Conservation (phyloP, 2,113 vertebrate genomes). For the Scomber scombrus region DNA sequence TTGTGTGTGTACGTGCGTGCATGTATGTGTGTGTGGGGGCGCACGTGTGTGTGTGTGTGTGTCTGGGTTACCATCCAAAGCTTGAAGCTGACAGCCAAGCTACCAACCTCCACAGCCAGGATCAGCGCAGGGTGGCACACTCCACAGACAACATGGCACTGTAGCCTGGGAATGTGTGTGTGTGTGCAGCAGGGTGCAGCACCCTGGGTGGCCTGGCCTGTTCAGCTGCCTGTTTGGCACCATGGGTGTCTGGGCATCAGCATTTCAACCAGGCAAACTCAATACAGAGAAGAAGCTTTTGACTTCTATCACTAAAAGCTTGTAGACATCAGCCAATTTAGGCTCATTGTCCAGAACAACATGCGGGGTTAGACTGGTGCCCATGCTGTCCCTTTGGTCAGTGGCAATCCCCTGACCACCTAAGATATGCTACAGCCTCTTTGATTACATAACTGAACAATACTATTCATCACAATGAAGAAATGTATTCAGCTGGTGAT, state of each 20-base stretch:
- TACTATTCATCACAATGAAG: background rate
- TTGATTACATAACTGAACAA: background rate
- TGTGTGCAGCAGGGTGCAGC: constrained; percentile 50
- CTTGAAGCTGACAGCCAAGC: constrained; percentile 45
- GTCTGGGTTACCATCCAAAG: constrained; percentile 45
- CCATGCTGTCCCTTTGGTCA: background rate
- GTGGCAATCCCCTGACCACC: background rate
- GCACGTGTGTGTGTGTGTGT: constrained; percentile 7
- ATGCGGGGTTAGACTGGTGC: background rate
- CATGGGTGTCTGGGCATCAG: constrained; percentile 50
- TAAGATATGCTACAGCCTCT: background rate
- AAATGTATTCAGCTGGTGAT: too few species aligned
- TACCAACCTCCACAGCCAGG: constrained; percentile 60
- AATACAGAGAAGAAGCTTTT: constrained; percentile 37
- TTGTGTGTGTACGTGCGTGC: constrained; percentile 16
- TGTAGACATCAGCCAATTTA: constrained; percentile 5
- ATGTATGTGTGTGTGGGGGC: too few species aligned
- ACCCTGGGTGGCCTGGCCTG: constrained; percentile 64
- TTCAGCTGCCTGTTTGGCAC: constrained; percentile 65
- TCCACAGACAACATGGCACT: constrained; percentile 65
- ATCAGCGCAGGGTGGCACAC: constrained; percentile 67
- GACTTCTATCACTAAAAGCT: constrained; percentile 35
- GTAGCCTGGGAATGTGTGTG: constrained; percentile 58
- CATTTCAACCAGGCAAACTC: constrained; percentile 46
- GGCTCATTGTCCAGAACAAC: constrained; percentile 2